phyloP scores from a whole-genome alignment of 2,113 vertebrate species.

The Indicator maculatus region DNA sequence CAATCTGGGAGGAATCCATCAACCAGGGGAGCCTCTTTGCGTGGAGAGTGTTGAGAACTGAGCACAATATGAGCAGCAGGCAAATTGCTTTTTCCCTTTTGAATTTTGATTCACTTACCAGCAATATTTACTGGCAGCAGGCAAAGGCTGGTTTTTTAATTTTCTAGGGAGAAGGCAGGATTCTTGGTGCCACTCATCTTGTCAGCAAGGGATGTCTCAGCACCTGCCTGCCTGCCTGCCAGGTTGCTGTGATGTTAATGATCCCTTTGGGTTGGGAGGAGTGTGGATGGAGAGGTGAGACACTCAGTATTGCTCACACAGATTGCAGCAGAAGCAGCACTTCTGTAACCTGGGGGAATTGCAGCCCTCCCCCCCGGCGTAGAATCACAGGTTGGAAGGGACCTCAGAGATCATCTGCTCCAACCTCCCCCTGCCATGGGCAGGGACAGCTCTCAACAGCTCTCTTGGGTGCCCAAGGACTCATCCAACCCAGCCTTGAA shows the following conservation, averaged over 20 bases:
- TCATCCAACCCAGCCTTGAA: no score
- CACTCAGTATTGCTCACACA: slow-evolving; percentile 33
- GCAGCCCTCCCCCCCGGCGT: background rate
- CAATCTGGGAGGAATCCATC: slow-evolving; percentile 68
- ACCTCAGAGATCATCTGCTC: no score
- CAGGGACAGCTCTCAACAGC: no score
- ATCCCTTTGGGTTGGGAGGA: background rate
- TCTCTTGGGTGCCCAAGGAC: no score
- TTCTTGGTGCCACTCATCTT: slow-evolving; percentile 59
- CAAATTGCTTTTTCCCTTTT: slow-evolving; percentile 70
- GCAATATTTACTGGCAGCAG: slow-evolving; percentile 60
- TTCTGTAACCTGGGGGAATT: background rate
- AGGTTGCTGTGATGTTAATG: slow-evolving; percentile 38
- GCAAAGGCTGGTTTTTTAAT: slow-evolving; percentile 60
- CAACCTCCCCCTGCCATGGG: no score
- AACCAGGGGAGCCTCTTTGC: slow-evolving; percentile 45
- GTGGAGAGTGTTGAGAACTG: slow-evolving; percentile 56
- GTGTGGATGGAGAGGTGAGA: background rate
- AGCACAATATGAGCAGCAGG: slow-evolving; percentile 66
- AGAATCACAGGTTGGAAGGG: no score
- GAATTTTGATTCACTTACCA: slow-evolving; percentile 71
- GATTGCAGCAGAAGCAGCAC: background rate
- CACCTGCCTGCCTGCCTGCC: background rate
- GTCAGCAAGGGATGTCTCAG: slow-evolving; percentile 1
- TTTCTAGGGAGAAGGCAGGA: slow-evolving; percentile 32